These are phyloP conservation scores for Agrotis ipsilon DNA, from an alignment of 2,888 invertebrate species.

Conservation along the genomic window DNA sequence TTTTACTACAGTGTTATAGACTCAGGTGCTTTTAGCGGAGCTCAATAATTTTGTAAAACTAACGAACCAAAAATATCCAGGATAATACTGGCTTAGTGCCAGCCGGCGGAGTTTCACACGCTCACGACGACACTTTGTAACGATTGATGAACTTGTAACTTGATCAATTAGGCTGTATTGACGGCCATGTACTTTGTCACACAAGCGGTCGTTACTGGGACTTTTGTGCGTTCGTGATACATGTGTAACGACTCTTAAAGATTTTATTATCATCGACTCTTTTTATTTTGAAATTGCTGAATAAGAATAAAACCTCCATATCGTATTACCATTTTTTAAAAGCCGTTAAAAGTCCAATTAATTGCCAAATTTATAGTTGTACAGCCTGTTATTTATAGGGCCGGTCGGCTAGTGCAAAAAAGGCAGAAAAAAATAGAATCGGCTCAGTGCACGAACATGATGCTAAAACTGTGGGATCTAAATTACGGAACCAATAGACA, in stretches of 20 bases:
- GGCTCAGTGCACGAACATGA: conserved; percentile 72
- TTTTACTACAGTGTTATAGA: conserved; percentile 20
- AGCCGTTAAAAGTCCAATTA: conserved; percentile 40
- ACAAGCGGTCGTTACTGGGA: conserved; percentile 11
- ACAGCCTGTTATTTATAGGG: conserved; percentile 54
- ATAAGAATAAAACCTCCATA: conserved; percentile 2
- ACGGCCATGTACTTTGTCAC: conserved; percentile 8
- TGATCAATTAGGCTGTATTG: conserved; percentile 51
- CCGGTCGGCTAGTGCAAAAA: conserved; percentile 54
- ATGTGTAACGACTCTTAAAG: not conserved
- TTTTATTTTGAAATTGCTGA: not conserved
- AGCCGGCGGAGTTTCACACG: conserved; percentile 48
- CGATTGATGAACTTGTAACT: conserved; percentile 58
- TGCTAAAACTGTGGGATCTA: conserved; percentile 84
- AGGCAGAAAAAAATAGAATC: conserved; percentile 65
- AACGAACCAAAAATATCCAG: conserved; percentile 59
- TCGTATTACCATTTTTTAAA: conserved; percentile 10
- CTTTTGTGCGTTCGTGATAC: not conserved
- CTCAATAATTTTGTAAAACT: conserved; percentile 48
- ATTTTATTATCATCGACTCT: conserved; percentile 1
- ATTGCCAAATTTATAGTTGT: conserved; percentile 54
- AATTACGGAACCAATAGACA: conserved; percentile 88
- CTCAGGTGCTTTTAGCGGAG: conserved; percentile 47
- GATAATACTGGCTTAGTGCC: conserved; percentile 57
- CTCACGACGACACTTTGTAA: conserved; percentile 40